Evolutionary conservation across 2,113 vertebrate species (phyloP), one percentile per base, ranked within the genome.

Genomic region (Pedionomus torquatus): DNA sequence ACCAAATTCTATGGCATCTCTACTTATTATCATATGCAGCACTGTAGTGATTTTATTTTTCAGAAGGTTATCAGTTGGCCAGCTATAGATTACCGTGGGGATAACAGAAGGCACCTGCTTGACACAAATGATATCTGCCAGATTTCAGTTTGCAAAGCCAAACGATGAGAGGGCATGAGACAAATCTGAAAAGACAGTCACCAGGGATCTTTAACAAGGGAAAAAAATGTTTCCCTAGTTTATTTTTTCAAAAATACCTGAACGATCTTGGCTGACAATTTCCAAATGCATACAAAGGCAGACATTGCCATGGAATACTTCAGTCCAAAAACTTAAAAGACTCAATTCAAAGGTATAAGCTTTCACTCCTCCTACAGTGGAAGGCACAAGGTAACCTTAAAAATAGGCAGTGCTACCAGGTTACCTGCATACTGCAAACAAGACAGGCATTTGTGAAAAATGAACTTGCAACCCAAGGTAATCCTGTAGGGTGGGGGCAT

Each of bases 61-160:
- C 84, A 85, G 57, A 69, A 94, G 35, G 55, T 93, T 94, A 86
- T 82, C 44, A 80, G 82, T 89, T 93, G 93, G 82, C 68, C 92
- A 89, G 68, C 55, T 90, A 37, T 66, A 63, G 71, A 51, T 96
- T 94, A 86, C 76, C 28, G 35, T 2, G 1, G 20, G 64, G 41
- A 74, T 80, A 90, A 86, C 93, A 93, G 95, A 96, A 95, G 95
- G 92, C 79, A 90, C 33, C 89, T 95, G 57, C 87, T 83, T 93
- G 90, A 94, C 71, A 74, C 68, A 78, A 83, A 86, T 13, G 5
- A 10, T 93, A 76, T 28, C 79, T 93, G 93, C 93, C 96, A 96
- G 85, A 95, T 94, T 96, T 71, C 75, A 6, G 2, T 85, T 93
- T 90, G 66, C 90, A 90, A 86, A 93, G 91, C 93, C 95, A 96